Base-by-base conservation (phyloP, 2,888 invertebrate genomes). In the Nomada fabriciana region DNA sequence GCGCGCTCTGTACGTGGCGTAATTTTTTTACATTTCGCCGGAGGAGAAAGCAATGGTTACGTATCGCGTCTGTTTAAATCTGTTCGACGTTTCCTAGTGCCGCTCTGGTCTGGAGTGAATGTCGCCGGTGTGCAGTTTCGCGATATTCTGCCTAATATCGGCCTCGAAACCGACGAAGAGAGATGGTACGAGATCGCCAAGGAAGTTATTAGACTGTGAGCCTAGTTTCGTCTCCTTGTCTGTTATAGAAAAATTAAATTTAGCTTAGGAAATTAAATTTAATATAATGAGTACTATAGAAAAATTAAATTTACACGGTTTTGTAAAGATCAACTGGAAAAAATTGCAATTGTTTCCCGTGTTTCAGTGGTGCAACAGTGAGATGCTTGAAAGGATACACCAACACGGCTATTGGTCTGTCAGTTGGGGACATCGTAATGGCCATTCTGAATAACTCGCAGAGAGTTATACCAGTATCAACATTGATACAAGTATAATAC, bases 81-180 rank as follows among this genome's bases (percentile, higher is more conserved):
- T 25, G 63, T 63, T 60, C 20, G n/a, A 78, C 89, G 88, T 84
- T 86, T 79, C 70, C 80, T 87, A 94, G 95, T 95, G 82, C 95
- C 95, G 50, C 94, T 95, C 67, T 95, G 95, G 95, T 95, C 95
- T 69, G 94, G 95, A 65, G 95, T 95, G 72, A 95, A 94, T 85
- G 94, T 96, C n/a, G 95, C 95, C 47, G 95, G 95, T 25, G 95
- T 95, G 7, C 93, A 94, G 20, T 93, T 95, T 55, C 93, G 94
- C 55, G 94, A 95, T 61, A 90, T 95, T 23, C 92, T 94, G 68
- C 94, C 95, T 0, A 93, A 94, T 76, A 93, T 95, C 68, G 95
- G 95, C 7, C 72, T 93, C 82, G 91, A 83, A 84, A 93, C 76
- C 2, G 95, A 95, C 86, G 93, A 94, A 29, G 95, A 95, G 81